Percentiles rank a stretch among this genome's conserved stretches.
phyloP scores from a whole-genome alignment of 2,113 vertebrate species.

The Laticauda laticaudata region DNA sequence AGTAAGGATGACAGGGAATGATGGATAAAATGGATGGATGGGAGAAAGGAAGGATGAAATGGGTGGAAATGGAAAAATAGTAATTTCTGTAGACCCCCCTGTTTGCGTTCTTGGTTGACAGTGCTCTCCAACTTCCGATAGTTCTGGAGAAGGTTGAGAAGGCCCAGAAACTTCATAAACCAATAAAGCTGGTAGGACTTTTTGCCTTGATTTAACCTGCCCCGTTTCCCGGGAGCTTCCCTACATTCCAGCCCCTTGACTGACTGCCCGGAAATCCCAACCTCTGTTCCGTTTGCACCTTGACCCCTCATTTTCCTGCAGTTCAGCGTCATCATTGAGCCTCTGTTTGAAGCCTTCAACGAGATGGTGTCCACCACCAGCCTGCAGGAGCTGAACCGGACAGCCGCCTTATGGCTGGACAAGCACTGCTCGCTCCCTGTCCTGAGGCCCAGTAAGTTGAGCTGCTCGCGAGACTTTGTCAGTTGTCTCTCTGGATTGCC shows the following conservation, averaged over 20 bases:
- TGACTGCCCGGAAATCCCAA: not conserved
- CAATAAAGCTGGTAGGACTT: too few relatives aligned
- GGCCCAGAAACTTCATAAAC: not conserved
- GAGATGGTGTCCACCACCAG: conserved; percentile 85
- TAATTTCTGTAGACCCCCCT: not conserved
- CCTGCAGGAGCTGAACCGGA: conserved; percentile 83
- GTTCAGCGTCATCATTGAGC: conserved; percentile 96
- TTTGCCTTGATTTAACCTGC: not conserved
- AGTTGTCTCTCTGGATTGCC: not conserved
- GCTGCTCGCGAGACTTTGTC: accelerated
- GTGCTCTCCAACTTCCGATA: not conserved
- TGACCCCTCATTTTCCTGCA: conserved; percentile 66
- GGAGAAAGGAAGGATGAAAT: too few relatives aligned
- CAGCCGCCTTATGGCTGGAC: conserved; percentile 87
- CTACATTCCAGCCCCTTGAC: not conserved
- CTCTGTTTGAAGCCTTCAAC: conserved; percentile 94
- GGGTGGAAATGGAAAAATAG: too few relatives aligned
- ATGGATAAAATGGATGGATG: too few relatives aligned
- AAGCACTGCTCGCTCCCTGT: conserved; percentile 86
- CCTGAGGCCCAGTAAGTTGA: conserved; percentile 90
- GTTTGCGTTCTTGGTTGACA: not conserved
- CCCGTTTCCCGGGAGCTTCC: not conserved
- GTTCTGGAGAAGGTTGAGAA: not conserved
- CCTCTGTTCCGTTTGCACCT: conserved; percentile 57
- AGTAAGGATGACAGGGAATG: too few relatives aligned